These are phyloP conservation scores for Scaptomyza parva DNA, from an alignment of 2,888 invertebrate genomes.

Conservation along the genomic window DNA sequence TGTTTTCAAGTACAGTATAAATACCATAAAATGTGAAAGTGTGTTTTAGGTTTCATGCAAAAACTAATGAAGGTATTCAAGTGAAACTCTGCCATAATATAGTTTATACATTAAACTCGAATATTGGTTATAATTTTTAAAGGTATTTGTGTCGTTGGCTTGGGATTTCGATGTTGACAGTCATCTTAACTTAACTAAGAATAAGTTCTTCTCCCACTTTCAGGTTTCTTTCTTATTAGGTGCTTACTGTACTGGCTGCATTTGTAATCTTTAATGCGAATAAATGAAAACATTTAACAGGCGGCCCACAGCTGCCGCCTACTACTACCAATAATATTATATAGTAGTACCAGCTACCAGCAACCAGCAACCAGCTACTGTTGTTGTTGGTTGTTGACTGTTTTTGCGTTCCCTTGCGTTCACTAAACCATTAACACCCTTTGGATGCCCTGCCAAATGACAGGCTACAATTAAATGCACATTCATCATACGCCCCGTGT, in stretches of 20 bases:
- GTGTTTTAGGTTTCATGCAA: too few relatives aligned
- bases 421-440: background rate
- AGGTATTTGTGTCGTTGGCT: too few relatives aligned
- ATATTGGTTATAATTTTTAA: too few relatives aligned
- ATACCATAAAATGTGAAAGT: too few relatives aligned
- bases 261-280: conserved; percentile 49
- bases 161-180: too few relatives aligned
- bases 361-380: too few relatives aligned
- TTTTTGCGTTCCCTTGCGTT: background rate
- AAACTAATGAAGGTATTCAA: too few relatives aligned
- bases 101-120: too few relatives aligned
- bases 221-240: background rate
- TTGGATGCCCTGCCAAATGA: conserved; percentile 23
- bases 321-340: conserved; percentile 6
- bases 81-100: too few relatives aligned
- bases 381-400: background rate
- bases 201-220: too few relatives aligned
- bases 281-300: conserved; percentile 68
- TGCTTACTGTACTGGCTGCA: background rate
- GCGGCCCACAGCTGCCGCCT: conserved; percentile 51
- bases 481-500: conserved; percentile 67
- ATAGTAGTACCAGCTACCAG: background rate
- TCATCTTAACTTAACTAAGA: too few relatives aligned
- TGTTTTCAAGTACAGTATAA: conserved; percentile 13
- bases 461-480: conserved; percentile 70